Percentiles rank a stretch among this genome's conserved stretches.
phyloP scores from a whole-genome alignment of 2,113 vertebrate genomes.

The Sinocyclocheilus grahami region DNA sequence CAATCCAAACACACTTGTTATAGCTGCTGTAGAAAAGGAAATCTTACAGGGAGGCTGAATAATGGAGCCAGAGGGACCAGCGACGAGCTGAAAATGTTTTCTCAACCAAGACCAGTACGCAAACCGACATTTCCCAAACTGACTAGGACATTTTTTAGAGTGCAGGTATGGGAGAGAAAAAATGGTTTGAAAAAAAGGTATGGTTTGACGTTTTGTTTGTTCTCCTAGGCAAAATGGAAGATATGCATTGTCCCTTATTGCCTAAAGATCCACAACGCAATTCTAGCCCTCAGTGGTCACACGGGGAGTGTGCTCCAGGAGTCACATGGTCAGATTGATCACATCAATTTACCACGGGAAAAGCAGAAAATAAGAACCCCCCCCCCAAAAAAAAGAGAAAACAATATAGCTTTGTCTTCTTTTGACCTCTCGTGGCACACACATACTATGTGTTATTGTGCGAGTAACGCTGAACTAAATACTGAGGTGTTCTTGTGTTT shows the following conservation, averaged over 20 bases:
- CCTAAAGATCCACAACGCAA: constrained; percentile 83
- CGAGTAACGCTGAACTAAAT: constrained; percentile 69
- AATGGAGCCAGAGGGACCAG: constrained; percentile 71
- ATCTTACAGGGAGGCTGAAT: constrained; percentile 67
- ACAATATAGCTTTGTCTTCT: constrained; percentile 55
- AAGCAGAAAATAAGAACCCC: constrained; percentile 31
- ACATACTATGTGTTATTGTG: constrained; percentile 64
- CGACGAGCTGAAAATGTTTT: constrained; percentile 70
- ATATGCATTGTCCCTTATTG: constrained; percentile 82
- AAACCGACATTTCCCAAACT: constrained; percentile 33
- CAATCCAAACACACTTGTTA: constrained; percentile 64
- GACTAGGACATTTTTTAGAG: constrained; percentile 60
- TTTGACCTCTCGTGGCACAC: constrained; percentile 82
- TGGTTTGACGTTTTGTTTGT: constrained; percentile 73
- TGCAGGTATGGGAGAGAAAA: constrained; percentile 64
- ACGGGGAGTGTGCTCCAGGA: constrained; percentile 82
- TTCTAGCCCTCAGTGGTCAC: constrained; percentile 83
- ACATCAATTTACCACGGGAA: constrained; percentile 86
- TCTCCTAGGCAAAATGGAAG: constrained; percentile 79
- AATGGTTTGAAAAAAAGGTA: constrained; percentile 49
- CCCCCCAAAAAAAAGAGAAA: constrained; percentile 61
- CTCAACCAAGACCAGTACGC: constrained; percentile 52
- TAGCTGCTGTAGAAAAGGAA: constrained; percentile 62
- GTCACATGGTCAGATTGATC: constrained; percentile 91
- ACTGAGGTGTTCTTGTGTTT: constrained; percentile 55